Base-by-base conservation (phyloP, 1,140 invertebrate species). In the Brachionus asplanchnoidis region DNA sequence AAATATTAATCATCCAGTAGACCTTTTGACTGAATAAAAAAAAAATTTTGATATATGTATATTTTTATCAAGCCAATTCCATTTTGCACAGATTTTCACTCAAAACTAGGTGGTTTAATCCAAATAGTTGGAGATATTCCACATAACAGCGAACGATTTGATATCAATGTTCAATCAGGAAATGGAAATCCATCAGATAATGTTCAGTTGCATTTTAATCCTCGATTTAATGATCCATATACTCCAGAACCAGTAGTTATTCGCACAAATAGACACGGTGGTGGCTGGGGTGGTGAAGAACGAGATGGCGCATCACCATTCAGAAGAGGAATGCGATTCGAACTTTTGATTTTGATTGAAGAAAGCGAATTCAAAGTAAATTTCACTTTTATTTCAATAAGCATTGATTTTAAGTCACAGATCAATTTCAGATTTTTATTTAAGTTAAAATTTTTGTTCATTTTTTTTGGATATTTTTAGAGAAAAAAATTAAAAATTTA, bases 151-250 rank as follows among this genome's bases (percentile, higher is more conserved):
- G 26, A 40, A 11, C 26, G 79, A 82, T 82, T 82, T 40, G 53
- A 82, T 65, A 82, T 82, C 4, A 40, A 82, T 68, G 12, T 82
- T 12, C 79, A 82, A 68, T 9, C 40, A 11, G 79, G 79, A 9
- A 78, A 84, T 88, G 23, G 75, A 60, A 14, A 60, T 84, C 26
- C 85, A 84, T 42, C 65, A 56, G 17, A 66, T 53, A 93, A 94
- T 85, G 92, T 94, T 84, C 93, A 93, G 28, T 91, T 95, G 42
- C 95, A 95, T 90, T 92, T 95, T 85, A 95, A 96, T 91, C 93
- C 93, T n/a, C 91, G 93, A 26, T 88, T 90, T 78, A 60, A 86
- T 70, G 53, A 83, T 53, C 46, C 68, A 36, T 36, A 82, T 68
- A 65, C 79, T 20, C 53, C 53, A 60, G 40, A 65, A 44, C 40